phyloP scores from a whole-genome alignment of 2,797 vertebrate species.

The Iguana delicatissima region DNA sequence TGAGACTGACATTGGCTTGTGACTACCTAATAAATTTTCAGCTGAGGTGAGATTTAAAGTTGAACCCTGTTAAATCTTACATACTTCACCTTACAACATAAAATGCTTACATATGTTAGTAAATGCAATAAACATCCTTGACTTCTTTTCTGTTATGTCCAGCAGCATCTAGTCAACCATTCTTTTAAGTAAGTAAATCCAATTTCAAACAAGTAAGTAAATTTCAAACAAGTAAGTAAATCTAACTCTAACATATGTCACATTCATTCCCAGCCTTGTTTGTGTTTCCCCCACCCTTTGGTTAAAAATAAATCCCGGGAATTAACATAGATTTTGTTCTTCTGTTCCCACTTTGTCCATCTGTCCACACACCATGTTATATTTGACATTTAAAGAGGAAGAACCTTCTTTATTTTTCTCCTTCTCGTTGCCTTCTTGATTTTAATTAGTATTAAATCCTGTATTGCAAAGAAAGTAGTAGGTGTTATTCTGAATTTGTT shows the following conservation, averaged over 20 bases:
- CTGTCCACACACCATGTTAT: conserved; percentile 4
- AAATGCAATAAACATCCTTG: background rate
- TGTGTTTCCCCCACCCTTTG: background rate
- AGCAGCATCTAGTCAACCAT: background rate
- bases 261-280: background rate
- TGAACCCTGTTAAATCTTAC: background rate
- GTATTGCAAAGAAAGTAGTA: background rate
- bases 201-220: background rate
- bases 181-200: background rate
- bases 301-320: conserved; percentile 29
- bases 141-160: background rate
- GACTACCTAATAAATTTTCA: background rate
- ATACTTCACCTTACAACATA: background rate
- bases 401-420: background rate
- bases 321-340: conserved; percentile 19
- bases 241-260: background rate
- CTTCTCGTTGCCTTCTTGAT: background rate
- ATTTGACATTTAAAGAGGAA: conserved; percentile 24
- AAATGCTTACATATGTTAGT: background rate
- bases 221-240: conserved; percentile 8
- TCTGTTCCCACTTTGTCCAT: conserved; percentile 26
- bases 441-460: background rate
- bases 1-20: background rate
- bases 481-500: background rate
- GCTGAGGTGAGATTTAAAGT: background rate